Percentiles rank a stretch among this genome's conserved stretches.
These are phyloP conservation scores for Dendrocopos noguchii DNA, from an alignment of 2,113 vertebrate genomes.

Conservation along the genomic window DNA sequence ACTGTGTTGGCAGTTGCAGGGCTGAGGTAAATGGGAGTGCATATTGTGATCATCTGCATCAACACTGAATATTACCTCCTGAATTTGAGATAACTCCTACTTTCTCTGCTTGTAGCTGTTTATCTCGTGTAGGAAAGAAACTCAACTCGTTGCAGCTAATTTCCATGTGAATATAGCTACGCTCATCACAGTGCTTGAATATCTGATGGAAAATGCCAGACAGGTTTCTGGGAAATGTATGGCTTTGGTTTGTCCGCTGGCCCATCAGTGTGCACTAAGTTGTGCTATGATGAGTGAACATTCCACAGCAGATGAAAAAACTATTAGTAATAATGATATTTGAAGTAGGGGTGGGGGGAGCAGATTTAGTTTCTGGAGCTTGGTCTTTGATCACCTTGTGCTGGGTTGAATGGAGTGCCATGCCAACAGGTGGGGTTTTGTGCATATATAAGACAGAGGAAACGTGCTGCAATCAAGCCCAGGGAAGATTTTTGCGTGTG, in stretches of 20 bases:
- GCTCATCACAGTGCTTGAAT: not conserved
- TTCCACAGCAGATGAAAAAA: not conserved
- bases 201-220: not conserved
- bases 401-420: not conserved
- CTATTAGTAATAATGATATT: not conserved
- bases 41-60: not conserved
- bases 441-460: not conserved
- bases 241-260: not conserved
- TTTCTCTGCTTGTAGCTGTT: not conserved
- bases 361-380: not conserved
- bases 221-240: not conserved
- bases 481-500: not conserved
- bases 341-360: not conserved
- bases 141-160: not conserved
- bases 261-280: not conserved
- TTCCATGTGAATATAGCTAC: not conserved
- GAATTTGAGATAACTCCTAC: not conserved
- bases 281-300: not conserved
- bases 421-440: not conserved
- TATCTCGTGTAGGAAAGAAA: not conserved
- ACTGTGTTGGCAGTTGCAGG: accelerated
- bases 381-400: not conserved
- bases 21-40: not conserved
- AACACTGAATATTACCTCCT: not conserved
- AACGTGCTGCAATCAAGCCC: not conserved